Conservation (phyloP, 2,888 invertebrate genomes). For the Epinotia demarniana region DNA sequence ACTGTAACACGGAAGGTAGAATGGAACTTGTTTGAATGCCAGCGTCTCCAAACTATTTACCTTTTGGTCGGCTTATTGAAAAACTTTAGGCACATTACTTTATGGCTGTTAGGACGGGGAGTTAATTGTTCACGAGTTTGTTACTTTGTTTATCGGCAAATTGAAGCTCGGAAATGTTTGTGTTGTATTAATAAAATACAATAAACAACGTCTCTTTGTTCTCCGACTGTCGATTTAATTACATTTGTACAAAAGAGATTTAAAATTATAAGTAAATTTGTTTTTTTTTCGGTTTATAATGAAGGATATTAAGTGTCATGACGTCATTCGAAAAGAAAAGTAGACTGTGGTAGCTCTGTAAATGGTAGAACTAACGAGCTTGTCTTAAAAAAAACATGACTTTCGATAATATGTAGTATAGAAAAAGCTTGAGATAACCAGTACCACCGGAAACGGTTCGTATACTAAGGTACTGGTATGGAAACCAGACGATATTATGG, state of each 20-base stretch:
- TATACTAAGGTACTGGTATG: no score
- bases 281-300: background rate
- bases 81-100: conserved; percentile 76
- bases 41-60: conserved; percentile 68
- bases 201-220: conserved; percentile 1
- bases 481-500: no score
- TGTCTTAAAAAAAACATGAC: no score
- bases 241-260: no score
- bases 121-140: conserved; percentile 36
- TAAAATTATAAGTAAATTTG: background rate
- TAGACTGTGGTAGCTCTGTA: no score
- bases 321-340: no score
- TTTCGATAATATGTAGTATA: no score
- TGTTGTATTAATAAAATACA: background rate
- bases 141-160: conserved; percentile 19
- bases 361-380: no score
- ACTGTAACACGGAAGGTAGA: conserved; percentile 15
- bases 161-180: background rate
- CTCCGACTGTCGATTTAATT: background rate
- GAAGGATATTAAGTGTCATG: no score
- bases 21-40: conserved; percentile 63
- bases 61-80: conserved; percentile 75
- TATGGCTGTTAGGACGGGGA: conserved; percentile 44
- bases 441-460: no score
- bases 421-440: no score